A percentile compares a stretch with the other conserved stretches of the same genome.
phyloP scores from a whole-genome alignment of 2,797 vertebrate species.

The Novumbra hubbsi region DNA sequence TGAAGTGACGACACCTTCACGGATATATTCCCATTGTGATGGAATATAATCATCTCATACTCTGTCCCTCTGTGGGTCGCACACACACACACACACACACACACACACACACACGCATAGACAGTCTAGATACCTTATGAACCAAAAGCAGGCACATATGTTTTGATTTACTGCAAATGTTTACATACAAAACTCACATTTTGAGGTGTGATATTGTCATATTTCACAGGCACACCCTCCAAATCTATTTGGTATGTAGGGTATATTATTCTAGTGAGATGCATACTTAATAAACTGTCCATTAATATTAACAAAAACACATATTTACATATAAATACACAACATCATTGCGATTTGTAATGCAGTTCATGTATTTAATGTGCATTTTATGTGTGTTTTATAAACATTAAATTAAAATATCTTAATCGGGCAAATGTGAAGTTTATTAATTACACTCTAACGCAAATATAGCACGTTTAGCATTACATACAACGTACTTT shows the following conservation, averaged over 20 bases:
- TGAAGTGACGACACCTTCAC: background rate
- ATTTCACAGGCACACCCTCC: background rate
- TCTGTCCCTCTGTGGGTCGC: background rate
- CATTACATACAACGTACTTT: no score
- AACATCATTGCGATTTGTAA: no score
- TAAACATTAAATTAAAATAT: no score
- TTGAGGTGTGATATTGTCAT: background rate
- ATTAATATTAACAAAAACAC: background rate
- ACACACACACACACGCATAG: background rate
- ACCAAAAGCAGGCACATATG: background rate
- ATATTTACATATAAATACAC: no score
- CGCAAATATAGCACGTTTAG: no score
- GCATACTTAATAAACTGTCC: background rate
- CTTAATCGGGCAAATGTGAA: no score
- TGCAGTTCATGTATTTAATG: no score
- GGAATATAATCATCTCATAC: background rate
- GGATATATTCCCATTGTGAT: conserved; percentile 9
- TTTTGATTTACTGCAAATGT: background rate
- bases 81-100: background rate
- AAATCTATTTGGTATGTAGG: background rate
- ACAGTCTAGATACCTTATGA: background rate
- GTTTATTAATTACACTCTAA: no score
- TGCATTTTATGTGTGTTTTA: no score
- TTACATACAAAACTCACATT: background rate
- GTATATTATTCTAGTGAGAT: background rate